These are phyloP conservation scores for Carettochelys insculpta DNA, from an alignment of 2,113 vertebrate genomes.

Conservation along the genomic window DNA sequence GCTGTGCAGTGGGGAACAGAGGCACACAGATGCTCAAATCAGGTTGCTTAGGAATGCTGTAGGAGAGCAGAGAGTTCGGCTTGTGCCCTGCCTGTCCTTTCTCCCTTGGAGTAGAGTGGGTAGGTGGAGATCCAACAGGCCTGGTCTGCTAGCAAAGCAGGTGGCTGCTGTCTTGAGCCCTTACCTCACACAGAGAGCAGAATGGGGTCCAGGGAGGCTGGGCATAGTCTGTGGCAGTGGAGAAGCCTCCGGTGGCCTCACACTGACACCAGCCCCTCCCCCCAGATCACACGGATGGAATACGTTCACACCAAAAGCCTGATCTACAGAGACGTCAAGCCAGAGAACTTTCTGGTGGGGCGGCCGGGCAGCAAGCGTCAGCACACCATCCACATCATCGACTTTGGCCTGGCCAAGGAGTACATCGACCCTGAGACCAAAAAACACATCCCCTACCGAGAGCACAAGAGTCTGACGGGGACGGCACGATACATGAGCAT, in stretches of 20 bases:
- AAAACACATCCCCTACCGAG: conserved; percentile 99
- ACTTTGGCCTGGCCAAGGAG: conserved; percentile 99
- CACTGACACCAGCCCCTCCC: not conserved
- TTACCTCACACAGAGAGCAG: accelerated
- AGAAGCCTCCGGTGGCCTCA: accelerated
- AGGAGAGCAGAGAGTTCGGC: not conserved
- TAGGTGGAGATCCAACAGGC: not conserved
- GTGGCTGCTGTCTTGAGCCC: not conserved
- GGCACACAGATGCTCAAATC: not conserved
- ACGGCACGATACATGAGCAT: conserved; percentile 99
- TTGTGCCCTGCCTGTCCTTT: not conserved
- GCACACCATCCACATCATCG: conserved; percentile 98
- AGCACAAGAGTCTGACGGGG: conserved; percentile 99
- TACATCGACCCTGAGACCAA: conserved; percentile 99
- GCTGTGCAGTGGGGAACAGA: not conserved
- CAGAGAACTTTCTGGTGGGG: conserved; percentile 97
- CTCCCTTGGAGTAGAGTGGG: not conserved
- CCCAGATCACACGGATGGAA: conserved; percentile 96
- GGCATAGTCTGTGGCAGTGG: accelerated
- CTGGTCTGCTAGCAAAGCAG: not conserved
- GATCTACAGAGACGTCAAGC: conserved; percentile 97
- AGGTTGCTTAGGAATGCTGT: not conserved
- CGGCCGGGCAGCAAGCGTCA: conserved; percentile 94
- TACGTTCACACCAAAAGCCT: conserved; percentile 97
- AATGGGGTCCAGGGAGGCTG: accelerated